Evolutionary conservation across 2,888 invertebrate species (phyloP).

Genomic region (Agriopis leucophaearia): DNA sequence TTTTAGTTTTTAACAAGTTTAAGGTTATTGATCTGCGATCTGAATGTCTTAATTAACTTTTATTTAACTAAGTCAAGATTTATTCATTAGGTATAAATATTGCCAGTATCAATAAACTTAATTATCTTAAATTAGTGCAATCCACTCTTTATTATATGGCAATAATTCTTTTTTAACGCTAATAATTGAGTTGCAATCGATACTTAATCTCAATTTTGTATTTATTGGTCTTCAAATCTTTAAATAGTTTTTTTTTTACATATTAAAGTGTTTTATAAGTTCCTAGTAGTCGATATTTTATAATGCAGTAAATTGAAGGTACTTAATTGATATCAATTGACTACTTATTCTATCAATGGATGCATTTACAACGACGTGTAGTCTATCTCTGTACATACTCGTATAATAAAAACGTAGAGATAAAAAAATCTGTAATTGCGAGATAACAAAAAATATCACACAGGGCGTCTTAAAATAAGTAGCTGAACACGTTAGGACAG

Average conservation of each 20-base stretch:
- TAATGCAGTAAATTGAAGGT: conserved; percentile 29
- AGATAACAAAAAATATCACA: no score
- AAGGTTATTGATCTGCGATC: neutral
- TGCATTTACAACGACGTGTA: conserved; percentile 49
- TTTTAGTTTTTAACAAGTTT: neutral
- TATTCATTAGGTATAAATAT: conserved; percentile 27
- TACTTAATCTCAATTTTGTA: conserved; percentile 30
- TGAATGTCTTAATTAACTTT: conserved; percentile 22
- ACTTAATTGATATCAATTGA: conserved; percentile 53
- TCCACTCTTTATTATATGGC: conserved; percentile 31
- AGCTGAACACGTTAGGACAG: no score
- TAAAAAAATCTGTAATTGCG: no score
- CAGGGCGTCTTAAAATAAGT: no score
- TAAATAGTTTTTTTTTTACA: conserved; percentile 22
- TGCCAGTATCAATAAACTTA: conserved; percentile 28
- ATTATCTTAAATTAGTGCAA: conserved; percentile 34
- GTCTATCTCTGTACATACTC: no score
- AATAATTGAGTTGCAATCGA: conserved; percentile 30
- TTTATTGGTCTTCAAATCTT: conserved; percentile 46
- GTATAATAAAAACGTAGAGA: no score
- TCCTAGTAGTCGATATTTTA: conserved; percentile 54
- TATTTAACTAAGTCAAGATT: conserved; percentile 23
- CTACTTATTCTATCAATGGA: conserved; percentile 48
- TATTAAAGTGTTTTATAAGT: conserved; percentile 57
- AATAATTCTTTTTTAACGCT: conserved; percentile 33